These are phyloP conservation scores for Neotoma lepida DNA, from an alignment of 2,113 vertebrate genomes.

Conservation along the genomic window DNA sequence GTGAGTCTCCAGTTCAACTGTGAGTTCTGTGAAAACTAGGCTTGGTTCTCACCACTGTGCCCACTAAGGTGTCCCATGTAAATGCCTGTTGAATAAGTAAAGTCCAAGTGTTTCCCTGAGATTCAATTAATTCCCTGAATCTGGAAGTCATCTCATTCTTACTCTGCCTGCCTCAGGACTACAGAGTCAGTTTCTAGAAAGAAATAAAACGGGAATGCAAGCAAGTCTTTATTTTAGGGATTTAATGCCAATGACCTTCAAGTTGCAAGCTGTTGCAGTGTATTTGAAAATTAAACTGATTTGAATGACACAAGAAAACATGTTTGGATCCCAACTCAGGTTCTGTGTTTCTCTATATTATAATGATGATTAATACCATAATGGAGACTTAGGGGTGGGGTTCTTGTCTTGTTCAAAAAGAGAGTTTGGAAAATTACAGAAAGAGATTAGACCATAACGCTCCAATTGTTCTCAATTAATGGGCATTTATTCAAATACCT, in stretches of 20 bases:
- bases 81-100: neutral
- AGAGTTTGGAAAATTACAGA: slow-evolving; percentile 33
- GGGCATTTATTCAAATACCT: slow-evolving; percentile 21
- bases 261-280: neutral
- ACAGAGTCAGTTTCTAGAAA: neutral
- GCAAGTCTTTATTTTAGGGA: slow-evolving; percentile 28
- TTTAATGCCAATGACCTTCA: slow-evolving; percentile 51
- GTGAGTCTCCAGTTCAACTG: neutral
- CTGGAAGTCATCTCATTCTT: neutral
- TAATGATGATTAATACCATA: neutral
- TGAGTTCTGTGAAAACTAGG: neutral
- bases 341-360: neutral
- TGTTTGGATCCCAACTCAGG: neutral
- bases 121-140: neutral
- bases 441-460: neutral
- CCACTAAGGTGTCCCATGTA: neutral
- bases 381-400: neutral
- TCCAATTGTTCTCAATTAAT: neutral
- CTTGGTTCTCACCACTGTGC: neutral
- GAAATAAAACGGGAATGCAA: neutral
- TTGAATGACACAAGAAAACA: neutral
- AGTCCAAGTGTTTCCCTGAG: neutral
- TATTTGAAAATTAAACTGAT: slow-evolving; percentile 51
- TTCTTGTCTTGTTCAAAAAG: neutral
- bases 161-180: neutral